Evolutionary conservation across 2,113 vertebrate genomes (phyloP).

Genomic region (Gobio gobio): DNA sequence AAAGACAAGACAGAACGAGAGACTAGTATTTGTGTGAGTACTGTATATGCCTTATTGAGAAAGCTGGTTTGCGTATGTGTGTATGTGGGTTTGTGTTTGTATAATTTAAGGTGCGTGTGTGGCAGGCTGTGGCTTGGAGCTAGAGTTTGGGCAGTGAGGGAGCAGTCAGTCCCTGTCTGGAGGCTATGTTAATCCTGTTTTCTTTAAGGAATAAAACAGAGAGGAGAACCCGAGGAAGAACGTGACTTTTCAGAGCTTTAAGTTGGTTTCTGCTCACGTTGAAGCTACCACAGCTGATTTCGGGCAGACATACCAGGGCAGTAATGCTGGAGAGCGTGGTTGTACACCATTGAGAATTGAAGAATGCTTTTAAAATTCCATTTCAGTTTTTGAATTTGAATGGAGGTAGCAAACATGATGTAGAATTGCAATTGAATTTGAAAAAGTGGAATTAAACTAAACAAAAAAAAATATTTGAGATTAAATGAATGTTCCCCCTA

Average conservation of each 20-base stretch:
- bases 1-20: slow-evolving; percentile 1
- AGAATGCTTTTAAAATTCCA: not conserved
- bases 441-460: not conserved
- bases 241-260: slow-evolving; percentile 47
- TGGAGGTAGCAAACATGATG: not conserved
- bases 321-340: slow-evolving; percentile 22
- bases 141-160: not conserved
- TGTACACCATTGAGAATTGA: not conserved
- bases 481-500: not conserved
- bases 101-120: slow-evolving; percentile 9
- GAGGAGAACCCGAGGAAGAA: slow-evolving; percentile 47
- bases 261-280: slow-evolving; percentile 62
- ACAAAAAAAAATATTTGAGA: not conserved
- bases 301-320: slow-evolving; percentile 19
- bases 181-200: slow-evolving; percentile 58
- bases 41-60: slow-evolving; percentile 14
- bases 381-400: not conserved
- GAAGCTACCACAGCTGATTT: slow-evolving; percentile 62
- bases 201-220: slow-evolving; percentile 52
- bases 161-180: slow-evolving; percentile 48
- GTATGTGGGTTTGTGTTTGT: slow-evolving; percentile 27
- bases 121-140: slow-evolving; percentile 24
- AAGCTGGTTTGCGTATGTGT: not conserved
- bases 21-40: not conserved
- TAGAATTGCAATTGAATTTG: not conserved